Evolutionary conservation across 2,797 vertebrate species (phyloP).

Genomic region (Poecile montanus): DNA sequence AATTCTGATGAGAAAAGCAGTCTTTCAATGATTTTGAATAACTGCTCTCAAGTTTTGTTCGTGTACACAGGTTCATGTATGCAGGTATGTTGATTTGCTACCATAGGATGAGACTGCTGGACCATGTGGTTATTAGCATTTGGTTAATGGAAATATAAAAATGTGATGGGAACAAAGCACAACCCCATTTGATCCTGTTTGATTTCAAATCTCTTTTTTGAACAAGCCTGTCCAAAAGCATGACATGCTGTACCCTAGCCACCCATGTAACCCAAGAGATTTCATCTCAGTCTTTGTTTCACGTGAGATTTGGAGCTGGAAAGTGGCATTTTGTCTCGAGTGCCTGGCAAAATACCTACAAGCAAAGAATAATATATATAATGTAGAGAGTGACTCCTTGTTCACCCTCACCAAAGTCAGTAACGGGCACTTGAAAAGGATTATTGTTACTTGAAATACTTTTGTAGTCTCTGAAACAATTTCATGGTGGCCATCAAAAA

Average conservation of each 20-base stretch:
- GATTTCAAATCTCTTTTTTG: neutral
- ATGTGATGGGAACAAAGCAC: neutral
- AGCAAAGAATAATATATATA: neutral
- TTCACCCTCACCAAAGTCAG: slow-evolving; percentile 1
- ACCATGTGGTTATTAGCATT: neutral
- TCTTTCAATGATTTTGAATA: neutral
- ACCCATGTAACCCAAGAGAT: neutral
- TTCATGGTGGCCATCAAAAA: slow-evolving; percentile 46
- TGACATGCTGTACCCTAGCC: neutral
- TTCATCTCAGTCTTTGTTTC: neutral
- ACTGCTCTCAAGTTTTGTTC: neutral
- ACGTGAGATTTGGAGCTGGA: neutral
- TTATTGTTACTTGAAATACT: slow-evolving; percentile 38
- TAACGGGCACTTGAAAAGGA: neutral
- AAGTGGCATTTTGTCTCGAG: neutral
- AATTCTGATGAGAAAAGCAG: neutral
- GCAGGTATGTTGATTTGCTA: neutral
- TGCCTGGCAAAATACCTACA: neutral
- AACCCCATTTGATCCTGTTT: neutral
- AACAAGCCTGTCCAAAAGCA: neutral
- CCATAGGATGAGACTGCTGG: neutral
- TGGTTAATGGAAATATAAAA: neutral
- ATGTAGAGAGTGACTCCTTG: neutral
- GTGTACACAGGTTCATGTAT: neutral
- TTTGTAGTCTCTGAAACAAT: slow-evolving; percentile 50